phyloP scores from a whole-genome alignment of 2,113 vertebrate genomes.

The Centropristis striata region DNA sequence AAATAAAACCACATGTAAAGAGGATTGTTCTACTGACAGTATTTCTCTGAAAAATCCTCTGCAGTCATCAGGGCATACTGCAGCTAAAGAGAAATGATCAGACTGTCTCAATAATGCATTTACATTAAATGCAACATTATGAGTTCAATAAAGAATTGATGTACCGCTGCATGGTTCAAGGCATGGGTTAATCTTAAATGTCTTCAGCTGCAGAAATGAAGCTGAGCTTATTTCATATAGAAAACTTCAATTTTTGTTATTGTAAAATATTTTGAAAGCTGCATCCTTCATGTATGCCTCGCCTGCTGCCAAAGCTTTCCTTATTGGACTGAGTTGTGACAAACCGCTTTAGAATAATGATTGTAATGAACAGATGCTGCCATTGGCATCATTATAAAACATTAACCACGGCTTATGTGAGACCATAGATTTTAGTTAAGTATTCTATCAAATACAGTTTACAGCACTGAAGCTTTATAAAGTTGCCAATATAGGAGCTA shows the following conservation, averaged over 20 bases:
- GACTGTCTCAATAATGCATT: neutral
- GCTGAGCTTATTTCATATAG: neutral
- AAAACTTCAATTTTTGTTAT: neutral
- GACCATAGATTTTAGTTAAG: neutral
- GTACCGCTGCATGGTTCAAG: neutral
- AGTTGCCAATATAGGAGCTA: neutral
- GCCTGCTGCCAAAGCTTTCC: neutral
- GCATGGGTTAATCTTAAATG: neutral
- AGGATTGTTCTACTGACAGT: neutral
- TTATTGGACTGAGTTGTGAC: neutral
- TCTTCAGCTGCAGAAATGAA: neutral
- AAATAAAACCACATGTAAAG: neutral
- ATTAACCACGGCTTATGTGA: neutral
- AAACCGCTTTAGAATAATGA: neutral
- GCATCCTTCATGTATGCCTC: neutral
- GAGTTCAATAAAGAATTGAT: slow-evolving; percentile 4
- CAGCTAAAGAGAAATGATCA: neutral
- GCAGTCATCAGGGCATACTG: neutral
- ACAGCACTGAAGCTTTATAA: neutral
- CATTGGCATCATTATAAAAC: slow-evolving; percentile 9
- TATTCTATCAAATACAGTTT: neutral
- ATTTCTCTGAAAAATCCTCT: neutral
- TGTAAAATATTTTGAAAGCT: neutral
- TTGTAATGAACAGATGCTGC: neutral
- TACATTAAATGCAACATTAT: slow-evolving; percentile 12